Conservation (phyloP, 2,797 vertebrate species). For the Emydoidea blandingii region DNA sequence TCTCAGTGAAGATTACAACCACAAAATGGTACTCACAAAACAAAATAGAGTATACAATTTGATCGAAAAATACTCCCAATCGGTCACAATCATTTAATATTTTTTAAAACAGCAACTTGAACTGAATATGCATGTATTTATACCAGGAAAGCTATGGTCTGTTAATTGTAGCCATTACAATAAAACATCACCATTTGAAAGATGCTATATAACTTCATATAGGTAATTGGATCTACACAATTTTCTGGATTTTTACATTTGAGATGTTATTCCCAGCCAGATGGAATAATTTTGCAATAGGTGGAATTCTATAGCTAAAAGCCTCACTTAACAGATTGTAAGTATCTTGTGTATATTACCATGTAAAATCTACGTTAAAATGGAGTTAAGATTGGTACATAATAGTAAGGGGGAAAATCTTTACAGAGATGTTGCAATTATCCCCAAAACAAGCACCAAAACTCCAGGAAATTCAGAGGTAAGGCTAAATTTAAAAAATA, state of each 20-base stretch:
- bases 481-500: background rate
- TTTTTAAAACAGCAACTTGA: constrained; percentile 39
- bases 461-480: background rate
- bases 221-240: background rate
- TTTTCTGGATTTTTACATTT: background rate
- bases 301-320: background rate
- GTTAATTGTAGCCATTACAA: constrained; percentile 64
- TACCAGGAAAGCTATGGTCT: constrained; percentile 60
- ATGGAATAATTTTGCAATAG: background rate
- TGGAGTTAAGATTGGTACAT: background rate
- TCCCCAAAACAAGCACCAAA: background rate
- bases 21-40: background rate
- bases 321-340: background rate
- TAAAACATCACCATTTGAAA: constrained; percentile 1
- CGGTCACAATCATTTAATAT: constrained; percentile 34
- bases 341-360: background rate
- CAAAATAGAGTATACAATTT: background rate
- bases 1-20: background rate
- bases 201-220: background rate
- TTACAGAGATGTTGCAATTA: background rate
- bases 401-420: background rate
- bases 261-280: background rate
- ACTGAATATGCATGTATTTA: background rate
- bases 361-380: background rate
- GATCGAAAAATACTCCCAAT: constrained; percentile 38